Percentiles rank a stretch among this genome's conserved stretches.
phyloP scores from a whole-genome alignment of 2,797 vertebrate genomes.

The Lithobates pipiens region DNA sequence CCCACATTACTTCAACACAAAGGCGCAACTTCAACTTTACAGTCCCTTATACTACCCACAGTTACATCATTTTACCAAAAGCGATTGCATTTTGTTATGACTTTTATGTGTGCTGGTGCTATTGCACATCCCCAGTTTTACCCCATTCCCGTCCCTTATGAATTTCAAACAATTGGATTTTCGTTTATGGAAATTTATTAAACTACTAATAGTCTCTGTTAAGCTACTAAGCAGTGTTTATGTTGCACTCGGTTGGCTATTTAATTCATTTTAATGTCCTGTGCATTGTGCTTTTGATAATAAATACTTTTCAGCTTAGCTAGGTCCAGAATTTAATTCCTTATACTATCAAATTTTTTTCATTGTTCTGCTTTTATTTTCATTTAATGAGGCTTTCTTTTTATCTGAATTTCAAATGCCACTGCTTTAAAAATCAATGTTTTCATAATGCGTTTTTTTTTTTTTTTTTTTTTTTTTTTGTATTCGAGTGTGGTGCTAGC shows the following conservation, averaged over 20 bases:
- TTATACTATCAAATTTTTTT: not conserved
- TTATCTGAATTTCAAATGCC: slow-evolving; percentile 32
- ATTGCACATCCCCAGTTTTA: no score
- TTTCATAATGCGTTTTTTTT: slow-evolving; percentile 49
- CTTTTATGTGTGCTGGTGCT: no score
- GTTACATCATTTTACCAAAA: no score
- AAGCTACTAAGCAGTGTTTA: slow-evolving; percentile 4
- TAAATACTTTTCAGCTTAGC: slow-evolving; percentile 14
- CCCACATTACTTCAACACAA: no score
- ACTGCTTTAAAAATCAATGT: slow-evolving; percentile 36
- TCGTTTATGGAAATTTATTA: not conserved
- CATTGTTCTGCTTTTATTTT: slow-evolving; percentile 28
- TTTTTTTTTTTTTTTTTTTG: no score
- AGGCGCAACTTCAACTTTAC: no score
- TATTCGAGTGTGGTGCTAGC: not conserved
- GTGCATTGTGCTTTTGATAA: slow-evolving; percentile 29
- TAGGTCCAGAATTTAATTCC: not conserved
- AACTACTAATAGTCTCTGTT: not conserved
- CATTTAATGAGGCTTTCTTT: slow-evolving; percentile 30
- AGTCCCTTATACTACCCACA: no score
- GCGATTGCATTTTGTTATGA: no score
- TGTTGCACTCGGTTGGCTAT: not conserved
- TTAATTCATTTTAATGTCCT: slow-evolving; percentile 14
- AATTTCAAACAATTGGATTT: not conserved
- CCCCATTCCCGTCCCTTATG: not conserved